Evolutionary conservation across 2,113 vertebrate species (phyloP).

Genomic region (Bucco capensis): DNA sequence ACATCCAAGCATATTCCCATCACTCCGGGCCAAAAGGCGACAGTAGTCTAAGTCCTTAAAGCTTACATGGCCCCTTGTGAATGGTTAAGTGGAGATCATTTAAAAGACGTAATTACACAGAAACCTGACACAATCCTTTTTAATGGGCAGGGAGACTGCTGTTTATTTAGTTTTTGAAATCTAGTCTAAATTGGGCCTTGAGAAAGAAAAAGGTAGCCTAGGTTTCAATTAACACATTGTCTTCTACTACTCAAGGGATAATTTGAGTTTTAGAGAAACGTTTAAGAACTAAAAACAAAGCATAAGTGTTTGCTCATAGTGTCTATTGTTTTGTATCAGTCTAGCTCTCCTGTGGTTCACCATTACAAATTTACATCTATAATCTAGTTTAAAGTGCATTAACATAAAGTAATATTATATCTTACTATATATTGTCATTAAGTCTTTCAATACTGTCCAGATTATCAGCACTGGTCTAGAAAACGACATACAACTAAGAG

Average conservation of each 20-base stretch:
- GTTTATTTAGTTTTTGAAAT: constrained; percentile 79
- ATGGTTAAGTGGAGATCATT: constrained; percentile 70
- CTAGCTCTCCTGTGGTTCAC: neutral
- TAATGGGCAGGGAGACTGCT: constrained; percentile 69
- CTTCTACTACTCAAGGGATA: constrained; percentile 67
- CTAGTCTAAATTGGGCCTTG: constrained; percentile 69
- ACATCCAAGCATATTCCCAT: neutral
- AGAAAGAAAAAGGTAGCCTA: constrained; percentile 60
- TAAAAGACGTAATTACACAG: constrained; percentile 72
- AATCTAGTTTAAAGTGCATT: neutral
- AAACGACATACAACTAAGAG: neutral
- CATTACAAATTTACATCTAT: neutral
- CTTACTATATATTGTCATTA: neutral
- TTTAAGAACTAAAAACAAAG: constrained; percentile 67
- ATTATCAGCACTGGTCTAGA: neutral
- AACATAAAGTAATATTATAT: neutral
- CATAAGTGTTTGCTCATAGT: constrained; percentile 45
- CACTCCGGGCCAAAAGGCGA: neutral
- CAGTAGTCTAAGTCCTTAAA: constrained; percentile 30
- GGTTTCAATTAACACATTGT: constrained; percentile 76
- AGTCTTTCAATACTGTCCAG: neutral
- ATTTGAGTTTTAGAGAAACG: constrained; percentile 70
- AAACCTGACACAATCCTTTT: constrained; percentile 73
- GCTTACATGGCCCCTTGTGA: constrained; percentile 48
- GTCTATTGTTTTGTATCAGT: constrained; percentile 2